phyloP scores from a whole-genome alignment of 1,140 invertebrate genomes.

The Archegozetes longisetosus region DNA sequence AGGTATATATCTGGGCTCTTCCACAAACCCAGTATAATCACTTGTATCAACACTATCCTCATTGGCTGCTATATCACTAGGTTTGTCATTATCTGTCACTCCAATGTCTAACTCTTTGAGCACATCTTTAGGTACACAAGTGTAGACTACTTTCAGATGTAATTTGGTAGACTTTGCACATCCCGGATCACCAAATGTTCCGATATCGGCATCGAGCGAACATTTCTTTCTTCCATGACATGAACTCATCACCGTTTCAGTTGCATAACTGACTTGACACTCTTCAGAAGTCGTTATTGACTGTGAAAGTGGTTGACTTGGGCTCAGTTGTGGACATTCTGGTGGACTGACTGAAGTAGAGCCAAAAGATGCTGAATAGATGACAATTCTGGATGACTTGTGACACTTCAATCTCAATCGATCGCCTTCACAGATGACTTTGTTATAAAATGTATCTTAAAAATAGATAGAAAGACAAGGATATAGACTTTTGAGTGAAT shows the following conservation, averaged over 20 bases:
- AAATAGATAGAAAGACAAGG: constrained; percentile 22
- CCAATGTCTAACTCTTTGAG: constrained; percentile 18
- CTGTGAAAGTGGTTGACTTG: background rate
- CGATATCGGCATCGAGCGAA: constrained; percentile 17
- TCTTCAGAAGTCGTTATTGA: constrained; percentile 6
- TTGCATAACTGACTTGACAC: constrained; percentile 19
- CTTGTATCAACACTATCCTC: constrained; percentile 17
- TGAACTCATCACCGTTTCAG: constrained; percentile 20
- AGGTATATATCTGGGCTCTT: constrained; percentile 17
- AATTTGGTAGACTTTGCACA: constrained; percentile 16
- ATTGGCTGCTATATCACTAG: background rate
- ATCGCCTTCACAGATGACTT: constrained; percentile 77
- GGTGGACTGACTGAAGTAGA: constrained; percentile 70
- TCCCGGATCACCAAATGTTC: constrained; percentile 18
- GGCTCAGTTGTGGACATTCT: constrained; percentile 66
- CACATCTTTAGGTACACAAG: constrained; percentile 16
- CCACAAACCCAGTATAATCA: constrained; percentile 18
- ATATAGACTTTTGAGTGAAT: too few species aligned
- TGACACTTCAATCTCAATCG: constrained; percentile 42
- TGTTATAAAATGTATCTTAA: constrained; percentile 74
- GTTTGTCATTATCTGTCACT: constrained; percentile 7
- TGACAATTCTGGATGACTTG: constrained; percentile 50
- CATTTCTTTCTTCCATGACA: constrained; percentile 21
- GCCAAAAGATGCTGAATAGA: constrained; percentile 78
- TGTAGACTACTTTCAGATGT: constrained; percentile 22